Conservation (phyloP, 2,113 vertebrate species). For the Rallus limicola region DNA sequence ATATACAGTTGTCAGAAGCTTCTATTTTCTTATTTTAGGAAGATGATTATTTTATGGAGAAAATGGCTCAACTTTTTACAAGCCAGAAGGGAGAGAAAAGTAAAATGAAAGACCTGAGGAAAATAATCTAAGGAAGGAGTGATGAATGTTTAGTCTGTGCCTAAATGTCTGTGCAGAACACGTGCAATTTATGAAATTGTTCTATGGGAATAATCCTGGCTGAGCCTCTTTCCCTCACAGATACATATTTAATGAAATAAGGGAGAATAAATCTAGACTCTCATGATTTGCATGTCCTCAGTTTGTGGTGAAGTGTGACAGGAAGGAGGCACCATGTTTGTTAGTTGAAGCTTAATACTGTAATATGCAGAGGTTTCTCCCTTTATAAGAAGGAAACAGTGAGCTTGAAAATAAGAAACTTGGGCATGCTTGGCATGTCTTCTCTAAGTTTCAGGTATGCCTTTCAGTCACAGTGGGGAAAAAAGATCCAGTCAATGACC, state of each 20-base stretch:
- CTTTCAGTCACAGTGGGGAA: not conserved
- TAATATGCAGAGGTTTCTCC: not conserved
- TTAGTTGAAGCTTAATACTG: not conserved
- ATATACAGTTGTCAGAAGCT: slow-evolving; percentile 59
- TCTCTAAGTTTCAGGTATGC: not conserved
- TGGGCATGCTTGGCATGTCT: not conserved
- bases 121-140: not conserved
- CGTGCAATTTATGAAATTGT: slow-evolving; percentile 4
- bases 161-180: slow-evolving; percentile 15
- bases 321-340: not conserved
- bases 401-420: not conserved
- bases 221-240: not conserved
- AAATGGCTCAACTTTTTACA: slow-evolving; percentile 11
- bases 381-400: not conserved
- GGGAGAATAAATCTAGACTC: not conserved
- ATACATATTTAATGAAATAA: not conserved
- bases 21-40: slow-evolving; percentile 48
- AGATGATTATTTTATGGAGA: slow-evolving; percentile 25
- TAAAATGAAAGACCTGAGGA: not conserved
- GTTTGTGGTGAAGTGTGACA: not conserved
- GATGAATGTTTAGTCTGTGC: slow-evolving; percentile 9
- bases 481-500: not conserved
- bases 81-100: not conserved
- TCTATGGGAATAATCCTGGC: slow-evolving; percentile 10
- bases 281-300: not conserved